These are phyloP conservation scores for Ciconia boyciana DNA, from an alignment of 2,113 vertebrate genomes.

Conservation along the genomic window DNA sequence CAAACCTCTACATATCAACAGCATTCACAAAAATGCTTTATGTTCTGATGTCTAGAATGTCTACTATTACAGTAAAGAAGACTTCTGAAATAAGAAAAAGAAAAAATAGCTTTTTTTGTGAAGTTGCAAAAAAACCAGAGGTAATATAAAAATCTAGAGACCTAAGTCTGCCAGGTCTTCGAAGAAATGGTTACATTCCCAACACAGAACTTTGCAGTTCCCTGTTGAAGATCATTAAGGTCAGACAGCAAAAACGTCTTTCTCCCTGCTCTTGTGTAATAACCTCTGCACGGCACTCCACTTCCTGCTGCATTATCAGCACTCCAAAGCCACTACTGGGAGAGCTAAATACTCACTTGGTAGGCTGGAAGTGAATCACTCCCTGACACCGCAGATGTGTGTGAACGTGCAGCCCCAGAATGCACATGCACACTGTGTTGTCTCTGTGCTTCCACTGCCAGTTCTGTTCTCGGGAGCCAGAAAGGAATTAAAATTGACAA, in stretches of 20 bases:
- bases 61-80: neutral
- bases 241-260: neutral
- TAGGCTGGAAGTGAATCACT: neutral
- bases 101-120: neutral
- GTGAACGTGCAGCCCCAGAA: neutral
- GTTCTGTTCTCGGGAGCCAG: neutral
- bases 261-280: neutral
- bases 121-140: neutral
- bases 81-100: neutral
- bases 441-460: slow-evolving; percentile 21
- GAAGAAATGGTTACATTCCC: neutral
- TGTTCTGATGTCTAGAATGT: neutral
- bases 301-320: slow-evolving; percentile 8
- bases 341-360: neutral
- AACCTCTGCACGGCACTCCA: neutral
- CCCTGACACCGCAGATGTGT: neutral
- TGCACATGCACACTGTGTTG: neutral
- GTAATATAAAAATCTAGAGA: neutral
- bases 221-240: neutral
- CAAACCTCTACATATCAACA: neutral
- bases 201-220: neutral
- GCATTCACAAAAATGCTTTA: neutral
- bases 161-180: neutral
- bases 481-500: neutral
- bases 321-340: neutral